These are phyloP conservation scores for Tinea trinotella DNA, from an alignment of 2,888 invertebrate species.

Conservation along the genomic window DNA sequence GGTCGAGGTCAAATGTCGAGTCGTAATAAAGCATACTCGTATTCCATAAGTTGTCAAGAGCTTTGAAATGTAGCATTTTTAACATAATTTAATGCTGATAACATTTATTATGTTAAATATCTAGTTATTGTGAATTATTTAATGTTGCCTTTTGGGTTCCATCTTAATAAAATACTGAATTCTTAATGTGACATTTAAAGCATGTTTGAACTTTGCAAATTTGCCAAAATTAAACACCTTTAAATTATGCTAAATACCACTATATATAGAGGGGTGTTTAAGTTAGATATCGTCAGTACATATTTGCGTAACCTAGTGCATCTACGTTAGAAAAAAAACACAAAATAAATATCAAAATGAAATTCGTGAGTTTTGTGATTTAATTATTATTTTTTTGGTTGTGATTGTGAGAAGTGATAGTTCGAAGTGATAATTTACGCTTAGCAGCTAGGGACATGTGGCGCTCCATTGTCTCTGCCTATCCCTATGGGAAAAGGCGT, in stretches of 20 bases:
- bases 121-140: neutral
- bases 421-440: no score
- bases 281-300: neutral
- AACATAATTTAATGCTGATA: no score
- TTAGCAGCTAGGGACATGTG: no score
- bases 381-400: neutral
- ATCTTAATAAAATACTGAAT: conserved; percentile 16
- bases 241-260: conserved; percentile 6
- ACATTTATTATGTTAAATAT: neutral
- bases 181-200: conserved; percentile 22
- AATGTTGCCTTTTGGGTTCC: neutral
- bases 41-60: no score
- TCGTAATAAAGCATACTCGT: no score
- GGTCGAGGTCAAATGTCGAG: no score
- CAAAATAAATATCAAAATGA: conserved; percentile 35
- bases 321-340: neutral
- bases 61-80: no score
- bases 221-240: conserved; percentile 19
- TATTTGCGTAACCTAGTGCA: neutral
- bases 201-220: conserved; percentile 19
- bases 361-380: conserved; percentile 42
- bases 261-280: conserved; percentile 2
- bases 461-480: no score
- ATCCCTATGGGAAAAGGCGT: no score
- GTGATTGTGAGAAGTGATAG: no score